A percentile compares a stretch with the other conserved stretches of the same genome.
These are phyloP conservation scores for Hypomecis atomaria DNA, from an alignment of 2,888 invertebrate species.

Conservation along the genomic window DNA sequence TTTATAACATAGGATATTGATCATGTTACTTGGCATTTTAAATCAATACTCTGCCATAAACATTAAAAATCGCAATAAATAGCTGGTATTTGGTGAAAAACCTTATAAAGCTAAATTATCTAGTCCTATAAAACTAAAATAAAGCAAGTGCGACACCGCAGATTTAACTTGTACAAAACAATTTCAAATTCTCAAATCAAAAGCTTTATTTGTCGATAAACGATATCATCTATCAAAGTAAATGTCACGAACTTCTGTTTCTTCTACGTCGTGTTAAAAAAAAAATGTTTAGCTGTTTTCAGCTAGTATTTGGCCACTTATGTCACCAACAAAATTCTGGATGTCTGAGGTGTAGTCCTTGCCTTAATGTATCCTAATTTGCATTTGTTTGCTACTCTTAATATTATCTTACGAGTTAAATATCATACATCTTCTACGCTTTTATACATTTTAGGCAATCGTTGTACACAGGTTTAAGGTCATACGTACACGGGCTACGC, in stretches of 20 bases:
- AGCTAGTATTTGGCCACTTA: no score
- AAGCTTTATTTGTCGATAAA: no score
- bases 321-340: background rate
- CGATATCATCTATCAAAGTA: no score
- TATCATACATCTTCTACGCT: no score
- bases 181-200: no score
- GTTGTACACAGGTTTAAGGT: no score
- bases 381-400: constrained; percentile 9
- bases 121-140: background rate
- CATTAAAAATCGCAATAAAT: constrained; percentile 19
- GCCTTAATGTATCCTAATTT: constrained; percentile 5
- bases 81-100: constrained; percentile 27
- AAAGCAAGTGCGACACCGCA: background rate
- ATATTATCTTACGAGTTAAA: no score
- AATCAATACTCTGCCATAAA: constrained; percentile 26
- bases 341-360: background rate
- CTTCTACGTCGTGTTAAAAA: no score
- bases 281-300: no score
- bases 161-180: background rate
- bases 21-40: constrained; percentile 18
- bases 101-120: constrained; percentile 12
- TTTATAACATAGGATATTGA: constrained; percentile 12
- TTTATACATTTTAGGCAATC: no score
- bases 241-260: no score
- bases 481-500: no score